Base-by-base conservation (phyloP, 2,113 vertebrate genomes). In the Thunnus maccoyii region DNA sequence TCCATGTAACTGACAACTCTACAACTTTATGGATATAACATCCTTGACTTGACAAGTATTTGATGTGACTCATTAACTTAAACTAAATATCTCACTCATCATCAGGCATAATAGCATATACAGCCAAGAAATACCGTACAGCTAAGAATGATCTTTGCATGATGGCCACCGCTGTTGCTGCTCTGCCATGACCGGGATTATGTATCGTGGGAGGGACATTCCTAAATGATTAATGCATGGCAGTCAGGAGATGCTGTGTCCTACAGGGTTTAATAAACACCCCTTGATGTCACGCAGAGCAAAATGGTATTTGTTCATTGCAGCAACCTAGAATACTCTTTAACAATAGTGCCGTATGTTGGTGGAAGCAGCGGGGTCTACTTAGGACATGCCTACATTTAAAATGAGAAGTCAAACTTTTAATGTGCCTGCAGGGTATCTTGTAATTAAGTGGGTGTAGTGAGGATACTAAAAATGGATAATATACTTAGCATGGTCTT, bases 241-340 rank as follows among this genome's bases (percentile, higher is more conserved):
- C 76, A 83, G 68, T 70, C 82, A 86, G 76, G 79, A 82, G 88
- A 82, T n/a, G 60, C 47, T 46, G 55, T 60, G 55, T 82, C 70
- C 76, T 70, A 60, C 46, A 22, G 63, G 72, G 78, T 90, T 82
- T 80, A 86, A 92, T 93, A 93, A 92, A 92, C 86, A 84, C 63
- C 62, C 50, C 64, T 57, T 7, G 13, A 57, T 82, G 86, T 89
- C 85, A 82, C 12, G 61, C 78, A 14, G 79, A 66, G 80, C n/a
- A 88, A 86, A 88, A 82, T 72, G 72, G 62, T 67, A 86, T 87
- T 87, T 80, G 73, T 83, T 79, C 51, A 46, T 51, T 65, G 72
- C 52, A 46, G 58, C 80, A 44, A 63, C 41, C 57, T 46, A 54
- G 47, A 41, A 56, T 52, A 72, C 78, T 89, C 72, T 78, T 72